Evolutionary conservation across 2,113 vertebrate genomes (phyloP), one percentile per base, ranked within the genome.

Genomic region (Hippolais icterina): DNA sequence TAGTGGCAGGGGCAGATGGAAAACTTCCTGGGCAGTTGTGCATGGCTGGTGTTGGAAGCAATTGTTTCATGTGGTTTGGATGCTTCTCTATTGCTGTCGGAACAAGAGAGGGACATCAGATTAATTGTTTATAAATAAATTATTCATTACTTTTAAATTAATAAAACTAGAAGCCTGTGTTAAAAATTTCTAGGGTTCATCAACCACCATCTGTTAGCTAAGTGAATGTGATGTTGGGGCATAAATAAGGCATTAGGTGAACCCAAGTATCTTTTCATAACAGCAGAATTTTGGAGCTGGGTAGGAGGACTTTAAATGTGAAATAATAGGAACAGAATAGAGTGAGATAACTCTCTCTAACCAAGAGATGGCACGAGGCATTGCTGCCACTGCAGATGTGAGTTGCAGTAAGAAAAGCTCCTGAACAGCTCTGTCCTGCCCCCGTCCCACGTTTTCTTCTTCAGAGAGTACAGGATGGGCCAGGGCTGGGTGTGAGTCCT

Each of bases 221-320:
- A 90, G 37, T 52, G 41, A 66, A 71, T 56, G 54, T 70, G 52
- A 29, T 57, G 71, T 33, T 82, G 47, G 5, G 20, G 27, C 71
- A 86, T 86, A 83, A 91, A 95, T 83, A 89, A 96, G 33, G 41
- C 56, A 86, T 77, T 64, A 80, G 64, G 33, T 70, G 61, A 89
- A 75, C 33, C 19, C 5, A 10, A 53, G 13, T 8, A 33, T 14
- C 65, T 74, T 83, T 66, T 46, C 54, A 23, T 57, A 64, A 33
- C 29, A 90, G 75, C 49, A 87, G 71, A 54, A 77, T 33, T 81
- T 69, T 63, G 31, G 31, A 65, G 20, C 46, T 60, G 29, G 18
- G 41, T 61, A 54, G 19, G 52, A 57, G 19, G 10, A 29, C 13
- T 29, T 28, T 76, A 59, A 79, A 65, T 72, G 46, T 3, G 9